Base-by-base conservation (phyloP, 2,113 vertebrate genomes). In the Pelvicachromis taeniatus region DNA sequence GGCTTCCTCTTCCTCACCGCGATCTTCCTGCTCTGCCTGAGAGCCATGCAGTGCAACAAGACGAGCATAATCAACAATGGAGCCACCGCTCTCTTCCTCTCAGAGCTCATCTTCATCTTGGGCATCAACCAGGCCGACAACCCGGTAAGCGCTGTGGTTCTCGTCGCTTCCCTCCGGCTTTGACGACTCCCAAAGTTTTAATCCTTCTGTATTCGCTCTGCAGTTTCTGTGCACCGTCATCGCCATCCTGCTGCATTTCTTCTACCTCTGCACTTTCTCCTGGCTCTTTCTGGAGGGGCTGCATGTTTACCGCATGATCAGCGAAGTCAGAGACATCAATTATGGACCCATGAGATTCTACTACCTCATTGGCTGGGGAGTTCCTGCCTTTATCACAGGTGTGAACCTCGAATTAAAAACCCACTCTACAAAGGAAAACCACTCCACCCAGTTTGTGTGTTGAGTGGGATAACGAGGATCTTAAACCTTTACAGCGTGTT, bases 281-380 rank as follows among this genome's bases (percentile, higher is more conserved):
- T 99, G 98, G 98, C 97, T 97, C 5, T 97, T 99, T 90, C 95
- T 99, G 91, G 98, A 99, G 91, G 97, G 96, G 2, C 95, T 99
- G 85, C 98, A 99, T 73, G 93, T 98, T 9, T 98, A 99, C 95
- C 97, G 98, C 75, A 96, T 97, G 56, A 95, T 97, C 87, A 97
- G 95, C 0, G 98, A 99, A 89, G 96, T 97, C 53, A 96, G 98
- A 5, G 97, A 98, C 42, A 96, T 99, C 82, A 98, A 99, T 88
- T 96, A 96, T 0, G 98, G 98, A 45, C 97, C 98, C 84, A 99
- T 99, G 98, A 96, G 97, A 50, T 99, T 99, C 95, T 99, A 99
- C 96, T 98, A 98, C 84, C 95, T 98, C 88, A 96, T 99, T 77
- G 98, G 98, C 89, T 99, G 98, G 98, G 98, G 98, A 0, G 96